Evolutionary conservation across 2,113 vertebrate genomes (phyloP).

Genomic region (Pterocles gutturalis): DNA sequence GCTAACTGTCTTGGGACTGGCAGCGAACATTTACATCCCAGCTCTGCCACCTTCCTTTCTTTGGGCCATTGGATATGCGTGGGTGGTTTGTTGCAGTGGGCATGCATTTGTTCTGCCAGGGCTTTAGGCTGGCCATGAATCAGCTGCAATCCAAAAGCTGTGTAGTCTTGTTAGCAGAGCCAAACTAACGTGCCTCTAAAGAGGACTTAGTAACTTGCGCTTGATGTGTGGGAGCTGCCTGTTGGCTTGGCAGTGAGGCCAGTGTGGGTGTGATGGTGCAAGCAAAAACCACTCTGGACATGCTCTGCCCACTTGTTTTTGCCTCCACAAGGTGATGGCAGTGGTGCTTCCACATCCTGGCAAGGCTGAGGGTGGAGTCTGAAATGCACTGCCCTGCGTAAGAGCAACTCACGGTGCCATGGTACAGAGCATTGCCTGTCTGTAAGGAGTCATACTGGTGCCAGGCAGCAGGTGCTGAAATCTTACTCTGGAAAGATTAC

Average conservation of each 20-base stretch:
- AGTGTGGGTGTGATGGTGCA: neutral
- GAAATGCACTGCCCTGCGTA: neutral
- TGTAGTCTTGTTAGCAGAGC: neutral
- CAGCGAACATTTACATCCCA: neutral
- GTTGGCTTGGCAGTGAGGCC: neutral
- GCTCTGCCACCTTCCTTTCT: neutral
- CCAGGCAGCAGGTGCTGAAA: neutral
- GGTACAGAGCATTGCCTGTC: neutral
- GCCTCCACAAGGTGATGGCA: neutral
- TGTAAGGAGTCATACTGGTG: neutral
- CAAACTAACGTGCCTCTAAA: neutral
- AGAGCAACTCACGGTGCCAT: neutral
- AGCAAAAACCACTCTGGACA: neutral
- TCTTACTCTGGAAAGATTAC: neutral
- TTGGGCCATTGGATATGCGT: neutral
- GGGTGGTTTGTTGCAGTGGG: neutral
- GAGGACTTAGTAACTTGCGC: neutral
- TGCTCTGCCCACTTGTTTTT: neutral
- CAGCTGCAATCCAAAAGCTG: neutral
- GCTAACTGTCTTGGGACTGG: neutral
- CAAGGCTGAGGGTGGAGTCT: neutral
- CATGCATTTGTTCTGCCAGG: neutral
- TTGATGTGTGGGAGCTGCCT: neutral
- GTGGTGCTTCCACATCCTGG: neutral
- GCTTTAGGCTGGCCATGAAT: neutral